Percentiles rank a stretch among this genome's conserved stretches.
phyloP scores from a whole-genome alignment of 2,797 vertebrate genomes.

The Calcarius lapponicus region DNA sequence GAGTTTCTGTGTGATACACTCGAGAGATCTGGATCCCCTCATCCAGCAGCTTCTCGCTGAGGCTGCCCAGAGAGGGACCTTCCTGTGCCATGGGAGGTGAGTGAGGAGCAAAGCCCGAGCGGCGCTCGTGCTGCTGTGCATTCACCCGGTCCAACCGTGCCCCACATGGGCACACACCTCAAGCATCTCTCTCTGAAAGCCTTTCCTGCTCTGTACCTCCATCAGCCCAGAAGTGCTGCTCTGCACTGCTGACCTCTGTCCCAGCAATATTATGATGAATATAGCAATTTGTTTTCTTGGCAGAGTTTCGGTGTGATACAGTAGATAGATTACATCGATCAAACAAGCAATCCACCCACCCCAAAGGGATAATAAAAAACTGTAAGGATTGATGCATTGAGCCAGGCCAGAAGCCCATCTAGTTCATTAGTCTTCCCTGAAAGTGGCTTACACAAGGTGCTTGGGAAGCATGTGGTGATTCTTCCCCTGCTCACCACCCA shows the following conservation, averaged over 20 bases:
- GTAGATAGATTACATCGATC: background rate
- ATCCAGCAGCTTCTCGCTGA: background rate
- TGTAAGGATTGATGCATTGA: background rate
- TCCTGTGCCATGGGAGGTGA: fast-evolving
- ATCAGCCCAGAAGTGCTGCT: background rate
- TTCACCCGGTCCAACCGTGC: background rate
- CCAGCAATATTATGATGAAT: background rate
- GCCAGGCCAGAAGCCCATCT: background rate
- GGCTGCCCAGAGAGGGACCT: background rate
- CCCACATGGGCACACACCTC: fast-evolving
- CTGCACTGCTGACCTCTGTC: background rate
- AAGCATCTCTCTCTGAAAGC: background rate
- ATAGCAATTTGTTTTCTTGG: background rate
- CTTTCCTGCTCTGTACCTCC: background rate
- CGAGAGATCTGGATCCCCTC: background rate
- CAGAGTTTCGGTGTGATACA: background rate
- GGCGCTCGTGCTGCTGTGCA: background rate
- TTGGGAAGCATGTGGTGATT: background rate
- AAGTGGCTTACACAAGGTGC: background rate
- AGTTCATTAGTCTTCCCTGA: background rate
- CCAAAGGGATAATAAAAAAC: background rate
- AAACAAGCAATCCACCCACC: background rate
- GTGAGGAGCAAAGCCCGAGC: background rate
- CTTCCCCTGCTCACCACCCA: background rate
- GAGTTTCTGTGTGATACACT: background rate